These are phyloP conservation scores for Ips typographus DNA, from an alignment of 1,140 invertebrate species.

Conservation along the genomic window DNA sequence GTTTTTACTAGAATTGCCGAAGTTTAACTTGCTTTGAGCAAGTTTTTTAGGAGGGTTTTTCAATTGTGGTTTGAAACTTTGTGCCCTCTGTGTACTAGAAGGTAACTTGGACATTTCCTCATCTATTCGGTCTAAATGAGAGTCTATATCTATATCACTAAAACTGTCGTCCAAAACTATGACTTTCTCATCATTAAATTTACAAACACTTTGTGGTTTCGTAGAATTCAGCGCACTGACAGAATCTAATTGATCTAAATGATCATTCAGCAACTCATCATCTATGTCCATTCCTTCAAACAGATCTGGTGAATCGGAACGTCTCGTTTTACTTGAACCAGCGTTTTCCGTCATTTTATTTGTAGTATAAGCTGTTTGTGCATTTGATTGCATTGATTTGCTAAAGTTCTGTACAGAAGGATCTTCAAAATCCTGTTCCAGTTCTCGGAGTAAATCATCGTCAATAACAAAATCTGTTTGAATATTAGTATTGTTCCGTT, in stretches of 20 bases:
- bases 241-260: constrained; percentile 22
- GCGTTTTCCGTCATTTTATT: neutral
- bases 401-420: neutral
- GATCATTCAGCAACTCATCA: constrained; percentile 27
- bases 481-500: neutral
- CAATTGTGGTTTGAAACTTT: constrained; percentile 8
- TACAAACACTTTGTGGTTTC: neutral
- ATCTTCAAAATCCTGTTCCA: constrained; percentile 16
- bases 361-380: neutral
- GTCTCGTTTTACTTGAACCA: neutral
- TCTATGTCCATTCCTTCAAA: constrained; percentile 40
- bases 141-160: constrained; percentile 39
- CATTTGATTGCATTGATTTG: neutral
- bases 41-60: constrained; percentile 20
- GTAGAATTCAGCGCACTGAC: neutral
- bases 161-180: constrained; percentile 36
- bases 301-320: constrained; percentile 37
- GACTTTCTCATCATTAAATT: neutral
- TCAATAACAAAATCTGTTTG: constrained; percentile 25
- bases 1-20: neutral
- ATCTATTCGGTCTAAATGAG: constrained; percentile 42
- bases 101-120: constrained; percentile 28
- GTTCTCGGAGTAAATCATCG: constrained; percentile 23
- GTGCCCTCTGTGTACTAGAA: constrained; percentile 20
- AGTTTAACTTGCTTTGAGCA: constrained; percentile 22